Evolutionary conservation across 2,797 vertebrate genomes (phyloP).

Genomic region (Lutjanus campechanus): DNA sequence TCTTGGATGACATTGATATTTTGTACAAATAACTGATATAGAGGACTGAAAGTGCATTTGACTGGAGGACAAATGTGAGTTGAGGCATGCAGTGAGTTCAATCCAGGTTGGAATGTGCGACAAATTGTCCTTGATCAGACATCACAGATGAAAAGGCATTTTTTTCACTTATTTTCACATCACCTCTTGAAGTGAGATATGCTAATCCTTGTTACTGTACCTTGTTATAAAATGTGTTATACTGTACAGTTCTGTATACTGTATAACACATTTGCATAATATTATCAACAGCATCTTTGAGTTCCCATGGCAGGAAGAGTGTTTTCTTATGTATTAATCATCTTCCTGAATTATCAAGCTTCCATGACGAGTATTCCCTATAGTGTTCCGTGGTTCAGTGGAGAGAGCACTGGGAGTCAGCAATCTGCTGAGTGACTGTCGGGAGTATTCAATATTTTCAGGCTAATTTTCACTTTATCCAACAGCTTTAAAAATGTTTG

Average conservation of each 20-base stretch:
- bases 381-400: neutral
- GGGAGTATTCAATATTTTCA: neutral
- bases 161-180: neutral
- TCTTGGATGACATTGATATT: neutral
- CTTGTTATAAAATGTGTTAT: too few species aligned
- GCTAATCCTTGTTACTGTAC: neutral
- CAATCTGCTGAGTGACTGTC: neutral
- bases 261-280: neutral
- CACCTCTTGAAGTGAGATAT: neutral
- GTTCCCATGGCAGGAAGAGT: neutral
- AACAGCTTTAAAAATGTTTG: neutral
- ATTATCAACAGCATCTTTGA: neutral
- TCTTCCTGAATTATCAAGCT: neutral
- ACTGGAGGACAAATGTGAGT: neutral
- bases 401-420: neutral
- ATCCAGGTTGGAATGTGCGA: neutral
- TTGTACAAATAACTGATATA: neutral
- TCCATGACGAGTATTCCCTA: neutral
- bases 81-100: neutral
- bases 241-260: neutral
- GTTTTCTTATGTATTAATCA: neutral
- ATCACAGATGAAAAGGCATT: too few species aligned
- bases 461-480: conserved; percentile 2
- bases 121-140: neutral
- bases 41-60: neutral